Base-by-base conservation (phyloP, 64 coral and sea anemone genomes). In the Stichodactyla helianthus region DNA sequence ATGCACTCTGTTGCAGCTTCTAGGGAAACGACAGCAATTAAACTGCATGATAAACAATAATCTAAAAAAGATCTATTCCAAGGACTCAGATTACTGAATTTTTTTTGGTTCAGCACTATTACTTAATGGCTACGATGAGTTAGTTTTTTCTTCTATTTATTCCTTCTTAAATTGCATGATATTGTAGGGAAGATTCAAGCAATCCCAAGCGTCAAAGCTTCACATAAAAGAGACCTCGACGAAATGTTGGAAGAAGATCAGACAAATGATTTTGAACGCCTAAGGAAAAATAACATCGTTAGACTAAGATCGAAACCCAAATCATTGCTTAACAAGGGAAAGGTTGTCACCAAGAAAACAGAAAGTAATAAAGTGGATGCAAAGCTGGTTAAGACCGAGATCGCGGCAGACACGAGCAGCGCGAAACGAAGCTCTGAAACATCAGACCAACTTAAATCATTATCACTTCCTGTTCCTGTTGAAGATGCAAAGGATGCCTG, bases 191-290 rank as follows among this genome's bases (percentile, higher is more conserved):
- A 11, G 14, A 58, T 5, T 11, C 6, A 26, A 31, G 4, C n/a
- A 74, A 26, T 31, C 5, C 23, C 25, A 74, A 74, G 25, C 68
- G 6, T 74, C 62, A 65, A 18, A 26, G 10, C 68, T 5, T 74
- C 68, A 10, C 68, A 74, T 5, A 74, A 74, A 74, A n/a, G 68
- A 28, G 68, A 74, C 12, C 26, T 74, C 10, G 25, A 26, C 27
- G 68, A 74, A 74, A 74, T 74, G 68, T 74, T 74, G 25, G 68
- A 74, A 23, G 68, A 74, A 31, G 68, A 74, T 12, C 68, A 27
- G 23, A n/a, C 4, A 23, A 31, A 25, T 74, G 25, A 35, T 11
- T 13, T 28, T 27, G 68, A 74, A 74, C 25, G n/a, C 68, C 22
- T 31, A 10, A 74, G 25, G 12, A 28, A 74, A 27, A 11, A 13